phyloP scores from a whole-genome alignment of 2,888 invertebrate genomes.

The Melinaea marsaeus region DNA sequence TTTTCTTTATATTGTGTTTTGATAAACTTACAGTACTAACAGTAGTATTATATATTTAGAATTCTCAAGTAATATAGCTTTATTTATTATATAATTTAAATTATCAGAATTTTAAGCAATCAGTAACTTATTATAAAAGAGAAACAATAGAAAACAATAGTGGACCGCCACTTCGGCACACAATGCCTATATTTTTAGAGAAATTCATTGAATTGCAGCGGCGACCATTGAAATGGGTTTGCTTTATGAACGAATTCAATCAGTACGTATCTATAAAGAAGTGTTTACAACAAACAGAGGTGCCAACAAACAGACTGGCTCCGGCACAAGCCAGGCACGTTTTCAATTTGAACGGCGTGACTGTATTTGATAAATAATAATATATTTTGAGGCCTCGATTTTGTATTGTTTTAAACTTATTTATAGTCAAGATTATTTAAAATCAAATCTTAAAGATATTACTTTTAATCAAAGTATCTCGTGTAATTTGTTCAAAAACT shows the following conservation, averaged over 20 bases:
- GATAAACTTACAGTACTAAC: too few species aligned
- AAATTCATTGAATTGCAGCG: conserved; percentile 10
- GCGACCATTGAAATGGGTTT: conserved; percentile 13
- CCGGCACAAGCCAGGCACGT: conserved; percentile 32
- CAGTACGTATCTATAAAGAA: conserved; percentile 18
- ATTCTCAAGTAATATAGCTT: too few species aligned
- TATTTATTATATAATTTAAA: too few species aligned
- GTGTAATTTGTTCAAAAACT: too few species aligned
- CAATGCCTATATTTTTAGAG: neutral
- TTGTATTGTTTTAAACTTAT: conserved; percentile 9
- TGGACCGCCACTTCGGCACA: neutral
- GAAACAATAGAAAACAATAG: neutral
- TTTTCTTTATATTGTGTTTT: too few species aligned
- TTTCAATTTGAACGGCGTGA: conserved; percentile 35
- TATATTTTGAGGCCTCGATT: conserved; percentile 25
- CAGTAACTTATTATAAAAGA: neutral
- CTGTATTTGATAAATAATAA: conserved; percentile 33
- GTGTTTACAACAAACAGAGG: conserved; percentile 26
- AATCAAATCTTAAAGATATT: too few species aligned
- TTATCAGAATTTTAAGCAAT: too few species aligned
- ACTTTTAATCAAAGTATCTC: too few species aligned
- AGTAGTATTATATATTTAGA: too few species aligned
- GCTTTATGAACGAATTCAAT: conserved; percentile 24
- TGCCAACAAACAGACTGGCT: conserved; percentile 10
- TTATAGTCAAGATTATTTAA: too few species aligned